These are phyloP conservation scores for Hemithea aestivaria DNA, from an alignment of 2,888 invertebrate species.

Conservation along the genomic window DNA sequence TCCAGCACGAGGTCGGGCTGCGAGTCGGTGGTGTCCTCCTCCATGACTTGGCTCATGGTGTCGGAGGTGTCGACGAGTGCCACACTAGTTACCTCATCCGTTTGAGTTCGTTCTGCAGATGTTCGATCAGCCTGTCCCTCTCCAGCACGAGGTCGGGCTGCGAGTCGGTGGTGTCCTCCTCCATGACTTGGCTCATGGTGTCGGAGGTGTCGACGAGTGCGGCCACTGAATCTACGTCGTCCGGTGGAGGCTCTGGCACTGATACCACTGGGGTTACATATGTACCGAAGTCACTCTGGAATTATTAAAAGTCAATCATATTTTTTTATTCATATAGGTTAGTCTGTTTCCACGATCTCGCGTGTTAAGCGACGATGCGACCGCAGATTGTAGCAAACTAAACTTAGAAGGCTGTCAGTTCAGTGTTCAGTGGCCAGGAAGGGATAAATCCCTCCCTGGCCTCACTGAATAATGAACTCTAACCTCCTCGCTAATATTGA, in stretches of 20 bases:
- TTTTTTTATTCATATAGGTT: too few species aligned
- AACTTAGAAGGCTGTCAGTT: too few species aligned
- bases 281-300: constrained; percentile 92
- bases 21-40: constrained; percentile 55
- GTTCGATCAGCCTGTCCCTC: constrained; percentile 87
- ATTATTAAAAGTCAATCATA: background rate
- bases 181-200: constrained; percentile 69
- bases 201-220: constrained; percentile 85
- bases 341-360: too few species aligned
- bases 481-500: too few species aligned
- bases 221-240: constrained; percentile 79
- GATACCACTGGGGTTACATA: constrained; percentile 97
- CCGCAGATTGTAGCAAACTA: too few species aligned
- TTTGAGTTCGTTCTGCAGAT: constrained; percentile 87
- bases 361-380: too few species aligned
- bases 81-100: constrained; percentile 82
- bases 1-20: constrained; percentile 74
- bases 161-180: constrained; percentile 55
- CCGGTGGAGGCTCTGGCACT: constrained; percentile 84
- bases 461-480: too few species aligned
- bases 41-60: constrained; percentile 69
- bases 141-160: constrained; percentile 74
- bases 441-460: too few species aligned
- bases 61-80: constrained; percentile 85
- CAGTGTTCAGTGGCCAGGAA: too few species aligned